Base-by-base conservation (phyloP, 2,113 vertebrate species). In the Rhabdomys dilectus region DNA sequence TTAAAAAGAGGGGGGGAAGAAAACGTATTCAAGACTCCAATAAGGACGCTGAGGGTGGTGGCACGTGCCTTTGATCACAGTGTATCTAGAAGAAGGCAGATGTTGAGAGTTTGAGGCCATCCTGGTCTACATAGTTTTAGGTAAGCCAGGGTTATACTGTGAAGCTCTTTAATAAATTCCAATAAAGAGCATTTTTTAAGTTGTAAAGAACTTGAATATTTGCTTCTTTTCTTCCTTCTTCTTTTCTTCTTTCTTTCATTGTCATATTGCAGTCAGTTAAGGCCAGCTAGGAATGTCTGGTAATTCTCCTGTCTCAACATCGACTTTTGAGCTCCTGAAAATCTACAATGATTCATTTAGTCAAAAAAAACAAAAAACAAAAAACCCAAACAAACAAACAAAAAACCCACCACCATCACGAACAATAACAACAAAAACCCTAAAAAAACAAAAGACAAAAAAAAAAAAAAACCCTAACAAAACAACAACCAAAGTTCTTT, bases 121-220 rank as follows among this genome's bases (percentile, higher is more conserved):
- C 24, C 24, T 85, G 39, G n/a, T 62, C 39, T 85, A 64, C 56
- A 62, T 64, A 45, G 60, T 66, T 86, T 45, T 12, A 66, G 29
- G 60, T 45, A 42, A 66, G 5, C 60, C 39, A 21, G 42, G 60
- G 21, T 12, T 86, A 48, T 48, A 12, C 24, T 12, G 29, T 34
- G 84, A 66, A 62, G 62, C 16, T 19, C 26, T 86, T 31, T 66
- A 8, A 66, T 39, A 42, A 66, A 77, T 16, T 77, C 51, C 9
- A n/a, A 77, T 45, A 86, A 80, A 62, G 62, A 89, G 26, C n/a
- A 64, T 39, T 81, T 81, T 81, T 81, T 24, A 92, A 2, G 3
- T 88, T 70, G n/a, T 53, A 89, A 96, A 95, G 45, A 94, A 90
- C 22, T 66, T 36, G 45, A 77, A 91, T 91, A 81, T 80, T 64